Evolutionary conservation across 2,888 invertebrate genomes (phyloP), one percentile per base, ranked within the genome.

Genomic region (Drosophila anomelani): DNA sequence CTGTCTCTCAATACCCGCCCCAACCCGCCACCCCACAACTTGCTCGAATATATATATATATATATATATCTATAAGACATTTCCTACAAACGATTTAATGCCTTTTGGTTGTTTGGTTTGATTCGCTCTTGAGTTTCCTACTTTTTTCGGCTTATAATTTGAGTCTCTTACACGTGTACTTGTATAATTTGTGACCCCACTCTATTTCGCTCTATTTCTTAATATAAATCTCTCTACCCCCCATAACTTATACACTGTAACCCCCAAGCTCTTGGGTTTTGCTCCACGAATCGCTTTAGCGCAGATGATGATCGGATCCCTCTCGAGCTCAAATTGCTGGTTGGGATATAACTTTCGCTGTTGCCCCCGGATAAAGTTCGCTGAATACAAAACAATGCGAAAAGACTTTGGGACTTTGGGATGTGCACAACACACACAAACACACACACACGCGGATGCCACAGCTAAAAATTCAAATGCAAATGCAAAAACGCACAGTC

Each of bases 211-310:
- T 17, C 32, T 43, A 9, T 49, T 34, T 71, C 26, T 47, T 5
- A 36, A 57, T 43, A 57, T 68, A 63, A 64, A 60, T 34, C 66
- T 29, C 47, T n/a, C 9, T 34, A 32, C 13, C 10, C 46, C 47
- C 12, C 47, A 29, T 72, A 75, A 49, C 55, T 77, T 80, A 80
- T 87, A 87, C 90, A 87, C 90, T 91, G 89, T 89, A 90, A 90
- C 88, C 85, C 78, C 75, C 79, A 82, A 90, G 78, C 89, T 82
- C 75, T 81, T 88, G 85, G 81, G 90, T 89, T 90, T 59, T 85
- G 85, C 90, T 89, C 89, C 91, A 90, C 90, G 90, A 89, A 84
- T 87, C 90, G 91, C 90, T 88, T 88, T 84, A 90, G 87, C 86
- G 88, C 85, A 88, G 81, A 82, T 88, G 81, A 82, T 88, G 41